Conservation (phyloP, 2,797 vertebrate species). For the Denticeps clupeoides region DNA sequence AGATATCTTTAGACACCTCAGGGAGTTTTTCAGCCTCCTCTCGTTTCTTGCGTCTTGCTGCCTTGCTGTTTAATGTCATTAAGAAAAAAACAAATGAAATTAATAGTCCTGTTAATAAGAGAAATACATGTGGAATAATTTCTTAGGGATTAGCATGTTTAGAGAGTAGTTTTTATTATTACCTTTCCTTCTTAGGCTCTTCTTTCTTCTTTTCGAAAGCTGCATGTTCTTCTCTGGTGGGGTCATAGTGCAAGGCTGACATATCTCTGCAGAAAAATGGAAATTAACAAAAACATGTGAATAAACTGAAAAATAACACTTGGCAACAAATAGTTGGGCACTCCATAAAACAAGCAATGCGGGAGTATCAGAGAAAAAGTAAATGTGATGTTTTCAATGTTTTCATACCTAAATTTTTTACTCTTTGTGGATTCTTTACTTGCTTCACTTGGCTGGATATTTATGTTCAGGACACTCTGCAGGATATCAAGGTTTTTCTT, state of each 20-base stretch:
- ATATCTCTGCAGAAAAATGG: slow-evolving; percentile 57
- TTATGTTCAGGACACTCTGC: slow-evolving; percentile 61
- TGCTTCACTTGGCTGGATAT: slow-evolving; percentile 35
- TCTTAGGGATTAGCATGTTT: background rate
- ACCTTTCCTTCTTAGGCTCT: slow-evolving; percentile 71
- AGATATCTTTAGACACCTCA: slow-evolving; percentile 77
- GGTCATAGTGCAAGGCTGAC: slow-evolving; percentile 81
- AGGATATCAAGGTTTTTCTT: slow-evolving; percentile 76
- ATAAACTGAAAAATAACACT: background rate
- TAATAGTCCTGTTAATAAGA: background rate
- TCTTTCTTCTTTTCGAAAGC: slow-evolving; percentile 68
- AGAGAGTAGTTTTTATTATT: slow-evolving; percentile 18
- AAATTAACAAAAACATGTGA: slow-evolving; percentile 4
- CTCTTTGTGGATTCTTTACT: slow-evolving; percentile 46
- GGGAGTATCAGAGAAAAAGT: background rate
- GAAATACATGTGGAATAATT: background rate
- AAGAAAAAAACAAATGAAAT: background rate
- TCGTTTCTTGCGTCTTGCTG: slow-evolving; percentile 64
- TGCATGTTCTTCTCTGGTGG: slow-evolving; percentile 74
- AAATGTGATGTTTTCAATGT: background rate
- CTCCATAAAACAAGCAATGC: too few species aligned
- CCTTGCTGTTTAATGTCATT: slow-evolving; percentile 54
- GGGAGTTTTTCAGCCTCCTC: slow-evolving; percentile 71
- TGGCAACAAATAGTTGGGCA: too few species aligned
- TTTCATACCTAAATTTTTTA: slow-evolving; percentile 76